Evolutionary conservation across 2,797 vertebrate genomes (phyloP).

Genomic region (Labroides dimidiatus): DNA sequence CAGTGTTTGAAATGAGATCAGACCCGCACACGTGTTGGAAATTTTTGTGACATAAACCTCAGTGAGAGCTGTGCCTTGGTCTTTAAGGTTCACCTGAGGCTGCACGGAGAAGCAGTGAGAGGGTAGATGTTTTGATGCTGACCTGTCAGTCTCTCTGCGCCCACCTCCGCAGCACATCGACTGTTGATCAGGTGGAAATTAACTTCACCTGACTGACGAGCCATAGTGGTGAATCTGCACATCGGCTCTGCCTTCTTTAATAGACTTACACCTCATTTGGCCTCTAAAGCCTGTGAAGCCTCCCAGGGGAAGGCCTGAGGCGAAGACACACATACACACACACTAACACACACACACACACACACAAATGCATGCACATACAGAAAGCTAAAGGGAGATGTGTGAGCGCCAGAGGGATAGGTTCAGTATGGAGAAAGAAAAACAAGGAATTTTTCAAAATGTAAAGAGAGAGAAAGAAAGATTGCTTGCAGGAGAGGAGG

Average conservation of each 20-base stretch:
- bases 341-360: slow-evolving; percentile 29
- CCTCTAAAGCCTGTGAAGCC: slow-evolving; percentile 88
- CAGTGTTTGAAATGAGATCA: slow-evolving; percentile 63
- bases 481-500: slow-evolving; percentile 14
- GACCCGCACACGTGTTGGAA: slow-evolving; percentile 32
- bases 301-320: slow-evolving; percentile 84
- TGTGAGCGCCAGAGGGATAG: slow-evolving; percentile 43
- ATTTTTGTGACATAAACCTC: slow-evolving; percentile 32
- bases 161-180: slow-evolving; percentile 65
- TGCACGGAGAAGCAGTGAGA: slow-evolving; percentile 11
- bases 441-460: not conserved
- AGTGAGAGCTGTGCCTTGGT: slow-evolving; percentile 28
- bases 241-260: slow-evolving; percentile 83
- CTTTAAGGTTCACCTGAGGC: slow-evolving; percentile 38
- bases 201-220: slow-evolving; percentile 83
- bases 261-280: slow-evolving; percentile 92
- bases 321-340: slow-evolving; percentile 59
- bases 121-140: slow-evolving; percentile 37
- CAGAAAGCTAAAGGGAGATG: slow-evolving; percentile 57
- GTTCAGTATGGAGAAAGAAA: slow-evolving; percentile 22
- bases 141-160: slow-evolving; percentile 52
- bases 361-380: slow-evolving; percentile 70
- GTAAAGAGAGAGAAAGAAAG: slow-evolving; percentile 16
- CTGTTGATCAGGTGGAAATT: slow-evolving; percentile 84
- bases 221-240: slow-evolving; percentile 81